A percentile compares a stretch with the other conserved stretches of the same genome.
These are phyloP conservation scores for Lycocerus yunnanus DNA, from an alignment of 2,888 invertebrate genomes.

Conservation along the genomic window DNA sequence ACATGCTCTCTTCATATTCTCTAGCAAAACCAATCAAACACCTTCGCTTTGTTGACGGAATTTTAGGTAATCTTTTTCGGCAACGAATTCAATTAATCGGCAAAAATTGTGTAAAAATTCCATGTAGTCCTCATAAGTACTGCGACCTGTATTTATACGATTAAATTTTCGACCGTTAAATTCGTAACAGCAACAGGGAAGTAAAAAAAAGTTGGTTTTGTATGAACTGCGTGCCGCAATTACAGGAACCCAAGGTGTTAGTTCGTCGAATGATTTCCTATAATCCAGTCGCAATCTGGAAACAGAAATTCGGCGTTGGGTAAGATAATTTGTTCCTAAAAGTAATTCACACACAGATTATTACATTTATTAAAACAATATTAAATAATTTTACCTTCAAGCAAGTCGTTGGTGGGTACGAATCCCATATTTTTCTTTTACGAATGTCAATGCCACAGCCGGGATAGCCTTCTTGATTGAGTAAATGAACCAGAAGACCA, in stretches of 20 bases:
- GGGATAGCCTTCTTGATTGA: slow-evolving; percentile 79
- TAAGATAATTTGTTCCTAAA: slow-evolving; percentile 68
- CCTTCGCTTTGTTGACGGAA: slow-evolving; percentile 95
- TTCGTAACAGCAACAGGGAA: slow-evolving; percentile 95
- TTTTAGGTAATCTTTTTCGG: slow-evolving; percentile 79
- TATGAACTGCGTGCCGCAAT: slow-evolving; percentile 81
- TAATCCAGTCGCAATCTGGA: slow-evolving; percentile 85
- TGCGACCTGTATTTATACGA: slow-evolving; percentile 68
- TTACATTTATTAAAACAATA: background rate
- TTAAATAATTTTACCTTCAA: slow-evolving; percentile 62
- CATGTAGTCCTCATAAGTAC: slow-evolving; percentile 79
- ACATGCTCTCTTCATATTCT: slow-evolving; percentile 52
- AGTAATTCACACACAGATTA: slow-evolving; percentile 30
- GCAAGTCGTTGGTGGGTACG: slow-evolving; percentile 67
- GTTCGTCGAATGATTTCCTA: slow-evolving; percentile 98
- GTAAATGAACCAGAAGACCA: slow-evolving; percentile 87
- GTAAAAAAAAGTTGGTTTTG: slow-evolving; percentile 79
- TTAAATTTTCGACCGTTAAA: slow-evolving; percentile 86
- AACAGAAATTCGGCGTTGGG: slow-evolving; percentile 71
- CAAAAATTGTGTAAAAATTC: slow-evolving; percentile 67
- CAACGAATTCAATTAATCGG: slow-evolving; percentile 72
- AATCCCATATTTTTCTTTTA: slow-evolving; percentile 85
- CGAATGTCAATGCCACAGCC: slow-evolving; percentile 87
- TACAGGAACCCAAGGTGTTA: slow-evolving; percentile 98
- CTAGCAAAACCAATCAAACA: slow-evolving; percentile 70